Evolutionary conservation across 2,113 vertebrate species (phyloP).

Genomic region (Pelobates fuscus): DNA sequence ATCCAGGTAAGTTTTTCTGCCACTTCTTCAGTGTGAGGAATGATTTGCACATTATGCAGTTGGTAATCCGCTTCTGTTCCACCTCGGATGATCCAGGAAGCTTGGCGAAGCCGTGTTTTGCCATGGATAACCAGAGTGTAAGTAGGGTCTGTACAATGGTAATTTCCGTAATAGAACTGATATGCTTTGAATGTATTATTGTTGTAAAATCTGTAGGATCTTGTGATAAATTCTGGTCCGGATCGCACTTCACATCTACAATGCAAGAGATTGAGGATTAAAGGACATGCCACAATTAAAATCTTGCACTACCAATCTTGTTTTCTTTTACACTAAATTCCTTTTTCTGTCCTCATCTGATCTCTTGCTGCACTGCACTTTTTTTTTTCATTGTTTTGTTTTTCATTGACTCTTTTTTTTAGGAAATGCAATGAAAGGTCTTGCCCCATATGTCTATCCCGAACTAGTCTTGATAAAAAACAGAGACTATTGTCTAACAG

Average conservation of each 20-base stretch:
- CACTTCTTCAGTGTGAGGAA: slow-evolving; percentile 75
- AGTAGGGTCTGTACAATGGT: slow-evolving; percentile 78
- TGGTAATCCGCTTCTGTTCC: slow-evolving; percentile 93
- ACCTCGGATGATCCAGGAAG: slow-evolving; percentile 94
- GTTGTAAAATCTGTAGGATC: slow-evolving; percentile 90
- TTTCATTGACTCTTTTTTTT: no score
- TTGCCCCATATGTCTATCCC: no score
- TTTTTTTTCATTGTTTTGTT: no score
- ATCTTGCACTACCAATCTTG: no score
- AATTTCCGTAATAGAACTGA: slow-evolving; percentile 82
- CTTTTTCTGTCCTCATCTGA: no score
- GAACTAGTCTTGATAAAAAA: no score
- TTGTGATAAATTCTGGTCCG: slow-evolving; percentile 91
- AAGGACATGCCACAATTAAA: no score
- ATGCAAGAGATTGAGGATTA: slow-evolving; percentile 36
- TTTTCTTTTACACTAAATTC: no score
- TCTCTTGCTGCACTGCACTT: no score
- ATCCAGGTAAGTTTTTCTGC: slow-evolving; percentile 76
- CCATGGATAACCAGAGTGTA: slow-evolving; percentile 82
- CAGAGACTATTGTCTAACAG: no score
- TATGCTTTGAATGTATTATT: slow-evolving; percentile 88
- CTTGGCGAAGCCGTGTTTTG: slow-evolving; percentile 85
- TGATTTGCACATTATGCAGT: slow-evolving; percentile 78
- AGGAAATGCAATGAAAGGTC: no score
- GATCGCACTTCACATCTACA: slow-evolving; percentile 92